Evolutionary conservation across 1,140 invertebrate genomes (phyloP), one percentile per base, ranked within the genome.

Genomic region (Drosophila pachea): DNA sequence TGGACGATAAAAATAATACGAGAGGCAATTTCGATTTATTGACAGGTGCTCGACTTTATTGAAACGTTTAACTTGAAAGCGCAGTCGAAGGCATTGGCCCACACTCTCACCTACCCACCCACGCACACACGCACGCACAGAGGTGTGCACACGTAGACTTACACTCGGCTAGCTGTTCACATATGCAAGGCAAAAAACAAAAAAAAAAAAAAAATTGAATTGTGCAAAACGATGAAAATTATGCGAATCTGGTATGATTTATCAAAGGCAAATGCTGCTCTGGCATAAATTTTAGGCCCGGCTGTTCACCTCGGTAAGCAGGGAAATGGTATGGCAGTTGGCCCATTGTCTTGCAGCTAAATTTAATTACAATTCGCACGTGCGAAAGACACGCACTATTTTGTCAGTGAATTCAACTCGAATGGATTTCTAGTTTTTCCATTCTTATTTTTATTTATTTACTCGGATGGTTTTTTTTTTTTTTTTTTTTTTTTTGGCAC

Each of bases 11-110:
- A 84, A 84, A 84, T 84, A 84, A 81, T 86, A 84, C 82, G 76
- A 84, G 81, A 86, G 77, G 81, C 82, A 86, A 86, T 86, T 86
- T 86, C 76, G 81, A 81, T 86, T 86, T 86, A 86, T 86, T 86
- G 81, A 86, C 81, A 86, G 81, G 81, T 86, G 81, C 81, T 86
- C 77, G 81, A 86, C 82, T 86, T 86, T 86, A 86, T 86, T 86
- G 81, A 86, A 86, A 86, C 81, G 82, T 86, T 86, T 86, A 86
- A 81, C 76, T 86, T 68, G 68, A 86, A 81, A 86, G 64, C 53
- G 54, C 58, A 72, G 58, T 62, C 59, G 59, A 60, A 22, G 40
- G 8, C n/a, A 7, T 38, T 63, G 40, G 7, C 43, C 43, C 43
- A 40, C 43, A 52, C 7, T 32, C 32, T 36, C 9, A 33, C 31